These are phyloP conservation scores for Penaeus vannamei DNA, from an alignment of 1,140 invertebrate species.

Conservation along the genomic window DNA sequence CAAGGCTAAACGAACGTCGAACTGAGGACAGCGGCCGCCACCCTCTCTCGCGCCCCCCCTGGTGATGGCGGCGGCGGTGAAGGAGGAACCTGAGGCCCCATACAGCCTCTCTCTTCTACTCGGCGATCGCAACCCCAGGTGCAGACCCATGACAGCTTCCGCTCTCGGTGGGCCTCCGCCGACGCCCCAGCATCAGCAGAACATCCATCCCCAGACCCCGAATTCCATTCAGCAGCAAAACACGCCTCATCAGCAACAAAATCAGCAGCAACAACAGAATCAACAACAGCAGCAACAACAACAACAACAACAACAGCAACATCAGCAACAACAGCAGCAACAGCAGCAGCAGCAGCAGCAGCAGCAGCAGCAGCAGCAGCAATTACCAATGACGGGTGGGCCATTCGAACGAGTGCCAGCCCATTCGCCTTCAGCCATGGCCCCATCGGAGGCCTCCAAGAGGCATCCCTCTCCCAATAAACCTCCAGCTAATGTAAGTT, in stretches of 20 bases:
- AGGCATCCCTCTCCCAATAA: conserved; percentile 55
- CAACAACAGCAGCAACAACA: conserved; percentile 1
- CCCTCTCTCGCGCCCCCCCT: background rate
- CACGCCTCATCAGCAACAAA: background rate
- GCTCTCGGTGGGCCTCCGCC: conserved; percentile 8
- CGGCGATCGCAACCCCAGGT: conserved; percentile 42
- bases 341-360: conserved; percentile 21
- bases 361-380: conserved; percentile 20
- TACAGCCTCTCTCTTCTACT: conserved; percentile 54
- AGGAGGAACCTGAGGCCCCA: conserved; percentile 53
- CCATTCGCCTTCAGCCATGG: conserved; percentile 35
- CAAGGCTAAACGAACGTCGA: conserved; percentile 36
- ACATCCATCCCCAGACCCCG: conserved; percentile 40
- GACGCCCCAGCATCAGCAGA: conserved; percentile 34
- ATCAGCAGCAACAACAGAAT: background rate
- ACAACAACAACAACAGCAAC: conserved; percentile 22
- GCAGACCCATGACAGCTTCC: conserved; percentile 55
- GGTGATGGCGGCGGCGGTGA: conserved; percentile 52
- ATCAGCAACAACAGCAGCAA: background rate
- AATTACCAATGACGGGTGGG: conserved; percentile 24
- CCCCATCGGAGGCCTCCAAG: conserved; percentile 36
- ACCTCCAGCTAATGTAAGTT: conserved; percentile 54
- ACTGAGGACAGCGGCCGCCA: background rate
- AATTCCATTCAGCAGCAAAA: conserved; percentile 3
- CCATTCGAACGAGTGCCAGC: conserved; percentile 43